phyloP scores from a whole-genome alignment of 2,888 invertebrate genomes.

The Nomada lathburiana region DNA sequence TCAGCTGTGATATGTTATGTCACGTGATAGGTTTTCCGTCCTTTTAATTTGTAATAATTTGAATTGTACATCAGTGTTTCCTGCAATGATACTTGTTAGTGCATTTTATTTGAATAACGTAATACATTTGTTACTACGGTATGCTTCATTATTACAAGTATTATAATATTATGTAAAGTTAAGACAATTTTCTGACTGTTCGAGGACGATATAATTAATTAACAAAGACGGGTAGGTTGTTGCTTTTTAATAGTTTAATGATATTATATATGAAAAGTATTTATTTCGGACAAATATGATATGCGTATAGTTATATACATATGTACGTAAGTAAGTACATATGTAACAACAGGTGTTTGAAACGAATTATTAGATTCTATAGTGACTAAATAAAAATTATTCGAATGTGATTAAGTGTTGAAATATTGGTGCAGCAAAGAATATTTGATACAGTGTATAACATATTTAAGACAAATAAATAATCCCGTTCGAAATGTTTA shows the following conservation, averaged over 20 bases:
- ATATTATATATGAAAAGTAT: background rate
- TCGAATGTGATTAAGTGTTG: background rate
- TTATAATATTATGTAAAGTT: background rate
- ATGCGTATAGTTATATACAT: background rate
- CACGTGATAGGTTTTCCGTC: slow-evolving; percentile 38
- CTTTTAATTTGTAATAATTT: slow-evolving; percentile 49
- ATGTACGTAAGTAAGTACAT: background rate
- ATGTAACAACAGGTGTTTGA: slow-evolving; percentile 13
- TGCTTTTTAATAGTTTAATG: background rate
- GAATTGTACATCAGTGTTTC: slow-evolving; percentile 2
- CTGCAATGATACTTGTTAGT: slow-evolving; percentile 5
- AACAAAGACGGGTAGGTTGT: background rate
- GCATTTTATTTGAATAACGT: background rate
- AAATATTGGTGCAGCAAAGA: background rate
- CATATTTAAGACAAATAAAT: slow-evolving; percentile 21
- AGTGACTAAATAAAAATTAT: background rate
- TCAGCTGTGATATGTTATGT: slow-evolving; percentile 10
- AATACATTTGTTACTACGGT: slow-evolving; percentile 5
- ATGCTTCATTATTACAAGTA: background rate
- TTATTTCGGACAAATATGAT: background rate
- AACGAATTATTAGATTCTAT: slow-evolving; percentile 1
- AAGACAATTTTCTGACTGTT: background rate
- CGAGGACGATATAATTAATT: background rate
- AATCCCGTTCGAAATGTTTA: slow-evolving; percentile 1
- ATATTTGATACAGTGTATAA: background rate